Evolutionary conservation across 1,140 invertebrate species (phyloP).

Genomic region (Neoseiulus cucumeris): DNA sequence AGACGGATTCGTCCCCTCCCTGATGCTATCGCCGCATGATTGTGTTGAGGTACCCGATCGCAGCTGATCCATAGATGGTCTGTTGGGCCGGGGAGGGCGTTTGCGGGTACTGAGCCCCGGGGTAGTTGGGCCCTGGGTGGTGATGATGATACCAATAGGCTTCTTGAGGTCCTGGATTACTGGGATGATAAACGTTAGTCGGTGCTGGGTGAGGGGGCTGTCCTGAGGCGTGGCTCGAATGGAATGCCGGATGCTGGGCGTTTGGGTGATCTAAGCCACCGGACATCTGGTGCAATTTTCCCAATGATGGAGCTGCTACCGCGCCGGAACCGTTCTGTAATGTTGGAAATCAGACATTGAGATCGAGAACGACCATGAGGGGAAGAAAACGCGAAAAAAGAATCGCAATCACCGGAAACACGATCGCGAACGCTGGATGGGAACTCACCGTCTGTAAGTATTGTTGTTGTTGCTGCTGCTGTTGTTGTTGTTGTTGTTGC

Average conservation of each 20-base stretch:
- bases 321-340: not conserved
- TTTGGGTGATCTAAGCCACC: not conserved
- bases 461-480: not conserved
- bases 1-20: too few relatives aligned
- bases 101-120: not conserved
- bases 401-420: too few relatives aligned
- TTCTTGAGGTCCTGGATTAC: not conserved
- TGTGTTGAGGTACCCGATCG: not conserved
- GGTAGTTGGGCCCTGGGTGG: not conserved
- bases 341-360: not conserved
- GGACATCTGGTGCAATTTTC: not conserved
- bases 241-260: not conserved
- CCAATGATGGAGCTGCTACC: not conserved
- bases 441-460: not conserved
- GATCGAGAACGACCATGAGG: too few relatives aligned
- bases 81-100: not conserved
- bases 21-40: not conserved
- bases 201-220: not conserved
- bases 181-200: not conserved
- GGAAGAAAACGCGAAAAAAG: too few relatives aligned
- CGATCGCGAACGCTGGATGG: not conserved
- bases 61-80: not conserved
- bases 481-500: not conserved
- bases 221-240: not conserved
- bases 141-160: not conserved